phyloP scores from a whole-genome alignment of 2,113 vertebrate genomes.

The Cyanoramphus novaezelandiae region DNA sequence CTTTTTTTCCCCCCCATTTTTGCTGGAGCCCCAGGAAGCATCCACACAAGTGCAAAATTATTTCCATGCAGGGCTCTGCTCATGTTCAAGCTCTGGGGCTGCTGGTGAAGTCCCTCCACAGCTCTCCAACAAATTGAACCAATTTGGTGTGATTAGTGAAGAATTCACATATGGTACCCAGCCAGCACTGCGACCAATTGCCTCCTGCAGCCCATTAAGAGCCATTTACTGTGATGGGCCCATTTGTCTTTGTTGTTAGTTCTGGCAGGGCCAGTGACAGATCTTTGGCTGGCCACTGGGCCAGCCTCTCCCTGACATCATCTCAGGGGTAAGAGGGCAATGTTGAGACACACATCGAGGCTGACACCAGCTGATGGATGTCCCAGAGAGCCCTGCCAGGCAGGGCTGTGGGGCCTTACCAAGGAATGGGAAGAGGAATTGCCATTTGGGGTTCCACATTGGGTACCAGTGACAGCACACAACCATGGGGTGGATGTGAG shows the following conservation, averaged over 20 bases:
- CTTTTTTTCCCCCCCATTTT: not conserved
- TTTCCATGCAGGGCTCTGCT: conserved; percentile 62
- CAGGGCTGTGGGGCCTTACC: conserved; percentile 38
- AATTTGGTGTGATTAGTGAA: conserved; percentile 90
- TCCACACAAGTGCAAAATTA: conserved; percentile 55
- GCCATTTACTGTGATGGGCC: conserved; percentile 93
- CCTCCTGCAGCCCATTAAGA: conserved; percentile 90
- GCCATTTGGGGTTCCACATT: not conserved
- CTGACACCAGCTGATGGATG: conserved; percentile 76
- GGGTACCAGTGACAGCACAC: not conserved
- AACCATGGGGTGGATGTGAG: accelerated
- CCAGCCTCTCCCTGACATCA: conserved; percentile 78
- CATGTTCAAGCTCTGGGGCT: conserved; percentile 35
- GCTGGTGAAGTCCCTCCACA: conserved; percentile 67
- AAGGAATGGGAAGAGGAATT: not conserved
- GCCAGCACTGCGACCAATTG: conserved; percentile 70
- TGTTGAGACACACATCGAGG: conserved; percentile 70
- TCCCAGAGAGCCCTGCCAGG: conserved; percentile 78
- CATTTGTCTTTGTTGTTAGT: conserved; percentile 93
- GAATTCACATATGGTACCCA: conserved; percentile 89
- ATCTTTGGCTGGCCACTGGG: conserved; percentile 80
- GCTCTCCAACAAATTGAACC: conserved; percentile 88
- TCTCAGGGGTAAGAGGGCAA: conserved; percentile 75
- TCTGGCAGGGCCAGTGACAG: conserved; percentile 84
- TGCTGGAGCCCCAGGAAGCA: conserved; percentile 42